Evolutionary conservation across 1,140 invertebrate species (phyloP).

Genomic region (Macrotrachela quadricornifera): DNA sequence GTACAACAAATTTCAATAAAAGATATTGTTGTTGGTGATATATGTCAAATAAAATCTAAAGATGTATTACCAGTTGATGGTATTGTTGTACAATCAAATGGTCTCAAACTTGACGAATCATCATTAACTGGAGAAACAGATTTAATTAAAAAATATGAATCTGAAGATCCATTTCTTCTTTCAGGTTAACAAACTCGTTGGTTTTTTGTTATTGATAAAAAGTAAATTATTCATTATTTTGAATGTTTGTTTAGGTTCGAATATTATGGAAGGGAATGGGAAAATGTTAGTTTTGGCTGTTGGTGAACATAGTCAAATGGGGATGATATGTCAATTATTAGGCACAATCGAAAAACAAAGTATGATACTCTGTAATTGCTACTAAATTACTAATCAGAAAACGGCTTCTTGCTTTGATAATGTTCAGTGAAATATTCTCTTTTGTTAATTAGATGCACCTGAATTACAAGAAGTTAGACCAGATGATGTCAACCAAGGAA

Average conservation of each 20-base stretch:
- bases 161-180: conserved; percentile 47
- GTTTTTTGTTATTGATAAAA: no score
- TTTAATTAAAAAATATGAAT: conserved; percentile 78
- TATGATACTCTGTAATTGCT: no score
- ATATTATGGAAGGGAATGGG: conserved; percentile 99
- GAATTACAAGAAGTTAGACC: no score
- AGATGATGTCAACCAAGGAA: conserved; percentile 1
- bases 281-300: conserved; percentile 97
- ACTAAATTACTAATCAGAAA: no score
- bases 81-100: conserved; percentile 89
- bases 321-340: conserved; percentile 93
- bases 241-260: conserved; percentile 60
- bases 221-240: conserved; percentile 38
- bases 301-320: conserved; percentile 93
- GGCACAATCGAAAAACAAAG: neutral
- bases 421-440: no score
- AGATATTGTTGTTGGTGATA: conserved; percentile 93
- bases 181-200: conserved; percentile 31
- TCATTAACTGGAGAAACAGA: conserved; percentile 96
- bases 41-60: conserved; percentile 55
- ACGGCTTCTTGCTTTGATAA: no score
- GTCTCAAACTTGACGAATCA: conserved; percentile 92
- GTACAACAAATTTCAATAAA: conserved; percentile 81
- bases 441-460: no score
- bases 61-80: conserved; percentile 93